Conservation (phyloP, 2,888 invertebrate species). For the Orgyia antiqua region DNA sequence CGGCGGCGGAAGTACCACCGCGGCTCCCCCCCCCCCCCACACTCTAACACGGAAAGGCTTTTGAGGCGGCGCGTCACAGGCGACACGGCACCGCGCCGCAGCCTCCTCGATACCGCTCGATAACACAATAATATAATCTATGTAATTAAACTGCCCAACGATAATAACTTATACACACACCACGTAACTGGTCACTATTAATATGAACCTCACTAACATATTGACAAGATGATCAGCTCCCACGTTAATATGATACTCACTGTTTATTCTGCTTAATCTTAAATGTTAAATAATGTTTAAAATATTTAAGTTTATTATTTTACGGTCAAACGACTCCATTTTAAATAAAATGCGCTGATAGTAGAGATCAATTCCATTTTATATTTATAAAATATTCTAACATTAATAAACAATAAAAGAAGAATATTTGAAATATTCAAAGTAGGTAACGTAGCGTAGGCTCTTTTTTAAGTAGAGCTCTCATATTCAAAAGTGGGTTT, state of each 20-base stretch:
- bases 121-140: slow-evolving; percentile 5
- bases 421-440: no score
- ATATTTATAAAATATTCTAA: no score
- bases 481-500: no score
- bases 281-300: no score
- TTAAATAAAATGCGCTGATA: no score
- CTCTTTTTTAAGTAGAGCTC: no score
- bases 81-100: slow-evolving; percentile 9
- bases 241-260: not conserved
- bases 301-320: no score
- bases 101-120: slow-evolving; percentile 5
- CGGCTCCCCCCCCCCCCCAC: slow-evolving; percentile 5
- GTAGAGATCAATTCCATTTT: no score
- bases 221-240: not conserved
- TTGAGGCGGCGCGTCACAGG: slow-evolving; percentile 67
- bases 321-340: no score
- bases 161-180: slow-evolving; percentile 5
- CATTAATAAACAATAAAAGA: no score
- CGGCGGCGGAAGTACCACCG: slow-evolving; percentile 19
- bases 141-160: slow-evolving; percentile 7
- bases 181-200: not conserved
- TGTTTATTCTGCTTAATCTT: no score
- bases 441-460: no score
- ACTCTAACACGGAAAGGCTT: slow-evolving; percentile 73
- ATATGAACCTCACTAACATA: not conserved